Evolutionary conservation across 1,140 invertebrate species (phyloP).

Genomic region (Vanessa atalanta): DNA sequence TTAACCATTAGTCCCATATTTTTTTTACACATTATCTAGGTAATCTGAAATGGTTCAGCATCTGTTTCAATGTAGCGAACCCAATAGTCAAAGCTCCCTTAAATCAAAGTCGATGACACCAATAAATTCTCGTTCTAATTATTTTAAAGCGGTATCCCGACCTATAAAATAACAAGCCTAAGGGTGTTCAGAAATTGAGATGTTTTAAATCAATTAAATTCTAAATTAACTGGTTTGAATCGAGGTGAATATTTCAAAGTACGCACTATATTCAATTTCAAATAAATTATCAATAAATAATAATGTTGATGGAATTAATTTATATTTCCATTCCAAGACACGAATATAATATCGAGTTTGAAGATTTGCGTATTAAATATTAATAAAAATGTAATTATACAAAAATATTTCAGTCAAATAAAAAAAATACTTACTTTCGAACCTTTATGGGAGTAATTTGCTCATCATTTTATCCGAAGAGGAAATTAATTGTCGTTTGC

Average conservation of each 20-base stretch:
- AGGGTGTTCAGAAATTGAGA: conserved; percentile 62
- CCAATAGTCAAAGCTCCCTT: conserved; percentile 18
- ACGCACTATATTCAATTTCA: not conserved
- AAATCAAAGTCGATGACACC: conserved; percentile 30
- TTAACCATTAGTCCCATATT: too few species aligned
- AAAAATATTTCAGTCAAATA: not conserved
- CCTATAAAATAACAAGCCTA: conserved; percentile 68
- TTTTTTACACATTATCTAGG: not conserved
- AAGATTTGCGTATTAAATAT: too few species aligned
- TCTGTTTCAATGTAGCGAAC: conserved; percentile 9
- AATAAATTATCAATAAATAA: conserved; percentile 10
- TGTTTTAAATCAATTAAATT: conserved; percentile 66
- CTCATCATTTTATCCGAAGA: conserved; percentile 54
- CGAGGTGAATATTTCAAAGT: conserved; percentile 26
- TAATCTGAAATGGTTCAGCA: not conserved
- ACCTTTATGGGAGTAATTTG: conserved; percentile 59
- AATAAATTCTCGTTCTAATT: conserved; percentile 73
- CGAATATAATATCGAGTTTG: too few species aligned
- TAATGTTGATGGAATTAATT: conserved; percentile 8
- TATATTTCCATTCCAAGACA: not conserved
- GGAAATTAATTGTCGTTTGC: conserved; percentile 33
- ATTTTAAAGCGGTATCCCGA: conserved; percentile 64
- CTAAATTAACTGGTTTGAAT: conserved; percentile 56
- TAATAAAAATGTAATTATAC: not conserved
- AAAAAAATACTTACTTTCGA: conserved; percentile 34